Evolutionary conservation across 2,797 vertebrate genomes (phyloP).

Genomic region (Channa striata): DNA sequence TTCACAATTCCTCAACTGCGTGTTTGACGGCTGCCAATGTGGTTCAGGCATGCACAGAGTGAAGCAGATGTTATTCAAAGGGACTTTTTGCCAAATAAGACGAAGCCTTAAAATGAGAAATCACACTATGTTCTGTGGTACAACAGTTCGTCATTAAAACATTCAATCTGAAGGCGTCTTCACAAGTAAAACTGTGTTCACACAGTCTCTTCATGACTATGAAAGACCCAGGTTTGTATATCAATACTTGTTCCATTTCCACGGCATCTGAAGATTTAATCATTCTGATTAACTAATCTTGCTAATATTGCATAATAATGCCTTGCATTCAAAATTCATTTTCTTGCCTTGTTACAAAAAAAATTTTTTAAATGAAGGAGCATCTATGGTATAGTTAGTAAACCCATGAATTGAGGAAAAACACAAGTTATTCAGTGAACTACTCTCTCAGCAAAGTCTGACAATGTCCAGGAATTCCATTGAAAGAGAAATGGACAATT

Average conservation of each 20-base stretch:
- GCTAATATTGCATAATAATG: too few species aligned
- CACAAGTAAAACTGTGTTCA: too few species aligned
- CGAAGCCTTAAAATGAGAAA: constrained; percentile 53
- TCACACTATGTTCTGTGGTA: constrained; percentile 50
- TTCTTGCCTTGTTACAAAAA: constrained; percentile 25
- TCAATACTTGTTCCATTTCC: too few species aligned
- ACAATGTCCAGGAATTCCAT: constrained; percentile 51
- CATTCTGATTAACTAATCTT: too few species aligned
- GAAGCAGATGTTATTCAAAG: constrained; percentile 62
- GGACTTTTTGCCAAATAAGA: constrained; percentile 55
- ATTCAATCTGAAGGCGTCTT: too few species aligned
- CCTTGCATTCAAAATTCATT: constrained; percentile 11
- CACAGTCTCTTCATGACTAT: too few species aligned
- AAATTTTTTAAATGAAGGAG: constrained; percentile 33
- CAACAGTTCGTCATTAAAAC: constrained; percentile 41
- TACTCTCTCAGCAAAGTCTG: constrained; percentile 33
- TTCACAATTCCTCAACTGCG: too few species aligned
- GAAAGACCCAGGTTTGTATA: too few species aligned
- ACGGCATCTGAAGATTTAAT: too few species aligned
- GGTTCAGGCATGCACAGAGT: too few species aligned
- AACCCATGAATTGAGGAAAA: not conserved
- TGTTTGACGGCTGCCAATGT: constrained; percentile 25
- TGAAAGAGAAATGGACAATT: constrained; percentile 51
- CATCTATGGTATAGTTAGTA: constrained; percentile 5
- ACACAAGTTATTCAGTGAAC: constrained; percentile 42